A percentile compares a stretch with the other conserved stretches of the same genome.
These are phyloP conservation scores for Strix uralensis DNA, from an alignment of 2,113 vertebrate species.

Conservation along the genomic window DNA sequence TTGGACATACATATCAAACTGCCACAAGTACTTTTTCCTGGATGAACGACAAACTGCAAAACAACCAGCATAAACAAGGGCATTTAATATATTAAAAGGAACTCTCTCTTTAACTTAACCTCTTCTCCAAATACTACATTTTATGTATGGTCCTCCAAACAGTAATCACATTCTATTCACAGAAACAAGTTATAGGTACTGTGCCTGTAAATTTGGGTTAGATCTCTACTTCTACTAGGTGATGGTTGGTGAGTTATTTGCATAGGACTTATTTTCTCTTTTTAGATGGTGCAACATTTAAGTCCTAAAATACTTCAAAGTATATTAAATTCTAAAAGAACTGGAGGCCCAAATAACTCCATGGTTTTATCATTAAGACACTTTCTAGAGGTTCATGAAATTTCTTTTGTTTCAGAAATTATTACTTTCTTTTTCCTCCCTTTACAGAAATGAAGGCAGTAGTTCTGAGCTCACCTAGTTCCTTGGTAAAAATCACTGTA, in stretches of 20 bases:
- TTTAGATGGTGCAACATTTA: neutral
- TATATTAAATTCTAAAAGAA: neutral
- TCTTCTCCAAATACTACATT: neutral
- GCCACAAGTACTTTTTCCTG: neutral
- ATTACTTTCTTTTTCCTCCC: neutral
- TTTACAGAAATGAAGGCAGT: neutral
- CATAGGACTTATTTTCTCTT: neutral
- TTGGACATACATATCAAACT: neutral
- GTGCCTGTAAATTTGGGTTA: neutral
- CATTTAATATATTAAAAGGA: neutral
- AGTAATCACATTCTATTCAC: neutral
- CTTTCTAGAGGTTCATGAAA: neutral
- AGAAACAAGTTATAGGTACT: neutral
- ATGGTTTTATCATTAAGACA: neutral
- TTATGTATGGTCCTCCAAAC: neutral
- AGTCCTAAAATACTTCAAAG: neutral
- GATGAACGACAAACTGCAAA: neutral
- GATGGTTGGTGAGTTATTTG: neutral
- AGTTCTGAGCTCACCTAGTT: neutral
- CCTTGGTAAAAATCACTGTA: neutral
- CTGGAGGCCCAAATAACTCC: neutral
- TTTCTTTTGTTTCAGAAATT: neutral
- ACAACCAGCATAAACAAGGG: slow-evolving; percentile 3
- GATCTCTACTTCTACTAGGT: neutral
- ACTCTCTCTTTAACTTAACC: neutral